Conservation (phyloP, 2,113 vertebrate species). For the Hylia prasina region DNA sequence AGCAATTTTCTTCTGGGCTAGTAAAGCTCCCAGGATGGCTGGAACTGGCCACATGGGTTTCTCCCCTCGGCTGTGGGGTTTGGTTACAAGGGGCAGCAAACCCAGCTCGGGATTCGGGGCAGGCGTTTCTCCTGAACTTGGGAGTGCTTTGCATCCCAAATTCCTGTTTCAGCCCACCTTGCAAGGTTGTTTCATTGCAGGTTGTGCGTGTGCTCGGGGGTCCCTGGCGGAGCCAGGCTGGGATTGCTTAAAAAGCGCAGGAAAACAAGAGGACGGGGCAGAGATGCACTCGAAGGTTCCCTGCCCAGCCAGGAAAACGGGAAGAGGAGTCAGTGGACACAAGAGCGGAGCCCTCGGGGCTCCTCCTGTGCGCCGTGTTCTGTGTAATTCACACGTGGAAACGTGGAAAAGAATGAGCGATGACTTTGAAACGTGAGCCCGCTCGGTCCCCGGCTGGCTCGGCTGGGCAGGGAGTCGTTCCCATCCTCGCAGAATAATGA, state of each 20-base stretch:
- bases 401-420: slow-evolving; percentile 38
- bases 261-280: not conserved
- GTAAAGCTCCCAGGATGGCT: slow-evolving; percentile 66
- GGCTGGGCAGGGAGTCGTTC: not conserved
- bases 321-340: not conserved
- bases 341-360: not conserved
- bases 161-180: not conserved
- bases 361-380: not conserved
- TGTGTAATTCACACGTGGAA: slow-evolving; percentile 27
- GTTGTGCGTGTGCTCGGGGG: not conserved
- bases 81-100: slow-evolving; percentile 28
- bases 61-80: not conserved
- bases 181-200: not conserved
- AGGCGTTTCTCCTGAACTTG: not conserved
- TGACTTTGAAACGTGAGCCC: slow-evolving; percentile 38
- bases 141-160: not conserved
- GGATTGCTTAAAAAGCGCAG: not conserved
- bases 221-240: not conserved
- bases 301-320: not conserved
- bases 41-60: slow-evolving; percentile 60
- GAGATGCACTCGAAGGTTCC: not conserved
- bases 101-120: not conserved
- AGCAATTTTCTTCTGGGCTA: slow-evolving; percentile 74
- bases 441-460: not conserved
- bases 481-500: not conserved